These are phyloP conservation scores for Sericinus montela DNA, from an alignment of 2,888 invertebrate genomes.

Conservation along the genomic window DNA sequence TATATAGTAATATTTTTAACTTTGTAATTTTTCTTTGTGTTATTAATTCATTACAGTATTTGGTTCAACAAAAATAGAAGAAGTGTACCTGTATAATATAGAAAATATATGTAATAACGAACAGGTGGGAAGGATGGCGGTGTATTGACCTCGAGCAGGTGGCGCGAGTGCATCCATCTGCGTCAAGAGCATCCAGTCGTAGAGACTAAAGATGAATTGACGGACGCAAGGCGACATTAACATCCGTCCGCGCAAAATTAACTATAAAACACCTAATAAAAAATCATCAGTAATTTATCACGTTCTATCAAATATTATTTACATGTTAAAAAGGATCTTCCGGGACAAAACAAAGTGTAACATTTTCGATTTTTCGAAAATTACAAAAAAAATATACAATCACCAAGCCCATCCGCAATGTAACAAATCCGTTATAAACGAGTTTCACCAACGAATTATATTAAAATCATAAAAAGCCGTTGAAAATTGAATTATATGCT, in stretches of 20 bases:
- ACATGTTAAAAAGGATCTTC: too few species aligned
- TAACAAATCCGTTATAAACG: slow-evolving; percentile 19
- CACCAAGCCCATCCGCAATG: not conserved
- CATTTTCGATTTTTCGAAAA: too few species aligned
- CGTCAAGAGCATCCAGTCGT: slow-evolving; percentile 41
- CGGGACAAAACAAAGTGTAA: too few species aligned
- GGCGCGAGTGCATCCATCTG: slow-evolving; percentile 44
- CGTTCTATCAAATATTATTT: too few species aligned
- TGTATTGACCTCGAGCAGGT: slow-evolving; percentile 43
- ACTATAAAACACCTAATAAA: too few species aligned
- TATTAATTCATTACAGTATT: too few species aligned
- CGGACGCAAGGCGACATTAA: slow-evolving; percentile 37
- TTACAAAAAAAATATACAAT: not conserved
- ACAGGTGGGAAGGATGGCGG: slow-evolving; percentile 22
- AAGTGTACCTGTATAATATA: too few species aligned
- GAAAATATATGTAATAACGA: too few species aligned
- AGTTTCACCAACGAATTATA: slow-evolving; percentile 23
- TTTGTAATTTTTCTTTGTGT: too few species aligned
- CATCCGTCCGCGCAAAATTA: slow-evolving; percentile 18
- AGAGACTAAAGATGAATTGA: slow-evolving; percentile 55
- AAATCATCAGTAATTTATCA: too few species aligned
- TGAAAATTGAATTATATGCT: slow-evolving; percentile 8
- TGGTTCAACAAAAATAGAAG: too few species aligned
- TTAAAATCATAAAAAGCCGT: slow-evolving; percentile 4
- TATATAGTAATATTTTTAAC: too few species aligned